Percentiles rank a stretch among this genome's conserved stretches.
Evolutionary conservation across 2,888 invertebrate species (phyloP).

Genomic region (Zaprionus bogoriensis): DNA sequence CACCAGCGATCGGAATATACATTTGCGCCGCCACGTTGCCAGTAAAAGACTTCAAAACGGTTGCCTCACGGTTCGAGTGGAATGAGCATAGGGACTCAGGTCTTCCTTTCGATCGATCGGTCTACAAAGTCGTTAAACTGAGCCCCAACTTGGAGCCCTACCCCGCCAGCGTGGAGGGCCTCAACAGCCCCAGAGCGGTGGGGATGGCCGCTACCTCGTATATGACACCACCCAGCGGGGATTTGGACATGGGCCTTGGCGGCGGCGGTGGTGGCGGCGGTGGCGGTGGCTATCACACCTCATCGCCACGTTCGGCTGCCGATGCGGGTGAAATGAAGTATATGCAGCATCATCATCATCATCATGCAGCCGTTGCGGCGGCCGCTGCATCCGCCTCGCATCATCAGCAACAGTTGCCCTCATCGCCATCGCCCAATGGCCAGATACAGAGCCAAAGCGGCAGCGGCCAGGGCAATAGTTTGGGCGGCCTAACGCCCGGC

Average conservation of each 20-base stretch:
- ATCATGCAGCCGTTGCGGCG: constrained; percentile 89
- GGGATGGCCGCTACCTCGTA: constrained; percentile 98
- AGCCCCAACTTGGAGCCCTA: constrained; percentile 84
- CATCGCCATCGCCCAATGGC: constrained; percentile 87
- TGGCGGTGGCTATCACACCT: constrained; percentile 87
- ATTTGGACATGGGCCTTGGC: constrained; percentile 88
- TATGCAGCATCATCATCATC: constrained; percentile 92
- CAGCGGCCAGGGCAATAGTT: constrained; percentile 69
- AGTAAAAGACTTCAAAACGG: constrained; percentile 82
- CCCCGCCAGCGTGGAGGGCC: constrained; percentile 84
- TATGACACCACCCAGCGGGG: constrained; percentile 93
- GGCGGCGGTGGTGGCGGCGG: constrained; percentile 87
- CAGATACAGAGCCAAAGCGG: constrained; percentile 82
- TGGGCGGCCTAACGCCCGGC: constrained; percentile 70
- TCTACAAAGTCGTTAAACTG: constrained; percentile 84
- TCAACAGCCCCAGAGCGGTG: constrained; percentile 87
- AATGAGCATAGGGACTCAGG: constrained; percentile 83
- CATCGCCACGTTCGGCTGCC: constrained; percentile 91
- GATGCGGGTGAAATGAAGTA: constrained; percentile 98
- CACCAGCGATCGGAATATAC: too few relatives aligned
- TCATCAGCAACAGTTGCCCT: constrained; percentile 87
- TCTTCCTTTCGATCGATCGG: constrained; percentile 83
- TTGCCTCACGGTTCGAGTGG: constrained; percentile 83
- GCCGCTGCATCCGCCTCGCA: too few relatives aligned
- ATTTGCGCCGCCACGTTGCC: constrained; percentile 72